These are phyloP conservation scores for Hydrochoerus hydrochaeris DNA, from an alignment of 2,113 vertebrate genomes.

Conservation along the genomic window DNA sequence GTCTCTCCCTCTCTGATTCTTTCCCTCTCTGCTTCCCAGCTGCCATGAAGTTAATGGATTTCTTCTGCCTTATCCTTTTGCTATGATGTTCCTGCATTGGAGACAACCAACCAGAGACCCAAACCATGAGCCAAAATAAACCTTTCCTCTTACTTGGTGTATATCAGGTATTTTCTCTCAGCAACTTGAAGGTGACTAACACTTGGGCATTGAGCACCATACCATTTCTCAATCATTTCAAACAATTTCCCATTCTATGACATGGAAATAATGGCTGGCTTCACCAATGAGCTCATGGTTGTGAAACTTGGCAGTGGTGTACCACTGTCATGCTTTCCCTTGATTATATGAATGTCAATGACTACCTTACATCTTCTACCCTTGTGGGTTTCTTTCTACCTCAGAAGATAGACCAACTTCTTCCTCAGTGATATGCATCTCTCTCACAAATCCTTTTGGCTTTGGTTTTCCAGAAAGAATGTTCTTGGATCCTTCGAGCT, in stretches of 20 bases:
- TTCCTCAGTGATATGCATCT: background rate
- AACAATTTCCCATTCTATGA: background rate
- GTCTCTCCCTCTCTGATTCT: background rate
- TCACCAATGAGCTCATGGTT: background rate
- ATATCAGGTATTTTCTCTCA: background rate
- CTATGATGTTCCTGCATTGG: background rate
- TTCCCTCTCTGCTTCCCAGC: background rate
- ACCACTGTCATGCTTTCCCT: background rate
- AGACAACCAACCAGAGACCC: background rate
- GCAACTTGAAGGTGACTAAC: background rate
- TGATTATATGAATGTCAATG: background rate
- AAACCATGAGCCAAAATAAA: background rate
- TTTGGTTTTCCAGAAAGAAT: background rate
- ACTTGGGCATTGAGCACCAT: background rate
- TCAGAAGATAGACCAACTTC: background rate
- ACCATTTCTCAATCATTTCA: background rate
- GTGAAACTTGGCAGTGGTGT: background rate
- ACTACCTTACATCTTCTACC: background rate
- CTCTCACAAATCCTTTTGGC: background rate
- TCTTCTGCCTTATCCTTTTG: background rate
- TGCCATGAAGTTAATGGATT: background rate
- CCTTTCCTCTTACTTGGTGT: background rate
- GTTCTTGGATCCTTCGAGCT: constrained; percentile 15
- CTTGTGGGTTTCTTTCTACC: background rate
- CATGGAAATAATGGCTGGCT: background rate